Base-by-base conservation (phyloP, 2,888 invertebrate genomes). In the Stenolophus ochropezus region DNA sequence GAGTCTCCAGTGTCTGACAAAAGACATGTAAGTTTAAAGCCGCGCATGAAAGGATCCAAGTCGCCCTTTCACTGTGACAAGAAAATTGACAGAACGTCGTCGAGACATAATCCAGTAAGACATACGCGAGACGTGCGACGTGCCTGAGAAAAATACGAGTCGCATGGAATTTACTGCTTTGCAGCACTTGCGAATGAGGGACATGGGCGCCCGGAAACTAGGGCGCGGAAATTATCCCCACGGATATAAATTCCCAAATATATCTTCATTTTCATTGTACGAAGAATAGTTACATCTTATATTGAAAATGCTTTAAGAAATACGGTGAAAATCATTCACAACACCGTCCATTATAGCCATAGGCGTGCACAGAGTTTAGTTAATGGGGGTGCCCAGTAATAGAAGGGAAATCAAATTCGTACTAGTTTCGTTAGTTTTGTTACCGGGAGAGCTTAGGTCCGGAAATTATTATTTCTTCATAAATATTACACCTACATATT, bases 1-100 rank as follows among this genome's bases (percentile, higher is more conserved):
- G 11, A 42, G 33, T 42, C 11, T 69, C 27, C 16, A 69, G 47
- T n/a, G 51, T 74, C 51, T 74, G 49, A 74, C 51, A 74, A 74
- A 74, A 74, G 51, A 74, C 42, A 42, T 74, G 25, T 73, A 49
- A 51, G 73, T 49, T 73, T 74, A 74, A 47, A 74, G 53, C 51
- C 74, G n/a, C 14, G 51, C 74, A 74, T 74, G 74, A 74, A 74
- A 74, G 74, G 74, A 74, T 74, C 53, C 49, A 74, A 74, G 74
- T 51, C 42, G 74, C 25, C 74, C 74, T 74, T 47, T 74, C 51
- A 74, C 25, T 25, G 25, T 51, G 74, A 27, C 51, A 53, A 53
- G 74, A 51, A 69, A 74, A 74, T 74, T 74, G 74, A 74, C 74
- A 74, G 74, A 74, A 74, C 25, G 49, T 74, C 74, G 51, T 51